Conservation (phyloP, 2,113 vertebrate species). For the Mionectes macconnelli region DNA sequence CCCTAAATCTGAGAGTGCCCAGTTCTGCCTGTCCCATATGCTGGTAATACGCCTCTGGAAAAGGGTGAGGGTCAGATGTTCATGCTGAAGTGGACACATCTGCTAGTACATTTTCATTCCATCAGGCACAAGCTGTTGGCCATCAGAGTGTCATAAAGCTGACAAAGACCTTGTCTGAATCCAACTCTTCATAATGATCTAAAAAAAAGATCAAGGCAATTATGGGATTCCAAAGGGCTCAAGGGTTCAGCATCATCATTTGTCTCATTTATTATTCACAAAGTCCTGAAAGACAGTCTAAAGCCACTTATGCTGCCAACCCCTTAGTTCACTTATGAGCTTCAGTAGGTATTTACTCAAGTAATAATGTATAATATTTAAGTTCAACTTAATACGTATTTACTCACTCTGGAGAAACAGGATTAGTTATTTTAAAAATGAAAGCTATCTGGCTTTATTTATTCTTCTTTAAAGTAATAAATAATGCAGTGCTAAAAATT, state of each 20-base stretch:
- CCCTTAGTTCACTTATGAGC: neutral
- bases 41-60: neutral
- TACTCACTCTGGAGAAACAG: slow-evolving; percentile 9
- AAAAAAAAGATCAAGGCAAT: neutral
- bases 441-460: slow-evolving; percentile 32
- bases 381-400: neutral
- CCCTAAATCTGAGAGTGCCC: neutral
- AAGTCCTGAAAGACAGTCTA: neutral
- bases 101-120: neutral
- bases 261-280: neutral
- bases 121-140: neutral
- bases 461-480: slow-evolving; percentile 39
- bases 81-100: neutral
- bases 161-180: neutral
- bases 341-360: slow-evolving; percentile 9
- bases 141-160: neutral
- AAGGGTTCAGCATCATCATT: neutral
- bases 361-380: neutral
- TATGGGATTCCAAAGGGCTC: neutral
- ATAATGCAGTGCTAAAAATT: slow-evolving; percentile 43
- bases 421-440: slow-evolving; percentile 1
- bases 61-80: neutral
- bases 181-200: neutral
- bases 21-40: neutral
- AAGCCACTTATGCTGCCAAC: neutral